phyloP scores from a whole-genome alignment of 2,888 invertebrate species.

The Eremobia ochroleuca region DNA sequence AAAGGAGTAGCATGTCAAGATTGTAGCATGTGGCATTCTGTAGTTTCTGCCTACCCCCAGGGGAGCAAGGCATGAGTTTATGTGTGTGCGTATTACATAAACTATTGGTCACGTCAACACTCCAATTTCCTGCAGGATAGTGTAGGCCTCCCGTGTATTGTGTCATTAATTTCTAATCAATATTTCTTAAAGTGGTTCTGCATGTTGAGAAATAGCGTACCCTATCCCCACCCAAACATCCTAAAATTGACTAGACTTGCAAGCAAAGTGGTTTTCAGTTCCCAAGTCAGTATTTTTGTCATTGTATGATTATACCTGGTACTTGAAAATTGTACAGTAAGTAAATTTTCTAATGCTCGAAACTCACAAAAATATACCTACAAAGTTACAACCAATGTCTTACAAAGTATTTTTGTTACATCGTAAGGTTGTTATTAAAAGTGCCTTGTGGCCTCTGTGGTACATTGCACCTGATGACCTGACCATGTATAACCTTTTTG shows the following conservation, averaged over 20 bases:
- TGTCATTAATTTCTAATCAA: background rate
- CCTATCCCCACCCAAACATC: too few species aligned
- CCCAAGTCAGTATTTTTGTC: background rate
- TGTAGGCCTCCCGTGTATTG: background rate
- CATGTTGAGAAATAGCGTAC: background rate
- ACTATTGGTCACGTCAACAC: background rate
- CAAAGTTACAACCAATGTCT: background rate
- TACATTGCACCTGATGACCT: slow-evolving; percentile 49
- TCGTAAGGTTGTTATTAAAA: slow-evolving; percentile 12
- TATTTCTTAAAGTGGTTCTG: background rate
- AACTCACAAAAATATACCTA: background rate
- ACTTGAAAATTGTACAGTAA: background rate
- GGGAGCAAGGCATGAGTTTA: background rate
- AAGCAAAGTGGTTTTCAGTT: background rate
- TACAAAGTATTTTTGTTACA: background rate
- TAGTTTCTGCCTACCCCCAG: too few species aligned
- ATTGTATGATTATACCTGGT: background rate
- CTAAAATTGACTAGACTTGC: background rate
- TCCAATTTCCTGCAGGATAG: background rate
- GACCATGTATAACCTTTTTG: slow-evolving; percentile 58
- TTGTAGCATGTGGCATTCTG: too few species aligned
- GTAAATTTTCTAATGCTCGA: background rate
- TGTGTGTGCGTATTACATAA: background rate
- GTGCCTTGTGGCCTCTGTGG: slow-evolving; percentile 11
- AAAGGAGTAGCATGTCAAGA: background rate